Conservation (phyloP, 1,140 invertebrate species). For the Formica exsecta region DNA sequence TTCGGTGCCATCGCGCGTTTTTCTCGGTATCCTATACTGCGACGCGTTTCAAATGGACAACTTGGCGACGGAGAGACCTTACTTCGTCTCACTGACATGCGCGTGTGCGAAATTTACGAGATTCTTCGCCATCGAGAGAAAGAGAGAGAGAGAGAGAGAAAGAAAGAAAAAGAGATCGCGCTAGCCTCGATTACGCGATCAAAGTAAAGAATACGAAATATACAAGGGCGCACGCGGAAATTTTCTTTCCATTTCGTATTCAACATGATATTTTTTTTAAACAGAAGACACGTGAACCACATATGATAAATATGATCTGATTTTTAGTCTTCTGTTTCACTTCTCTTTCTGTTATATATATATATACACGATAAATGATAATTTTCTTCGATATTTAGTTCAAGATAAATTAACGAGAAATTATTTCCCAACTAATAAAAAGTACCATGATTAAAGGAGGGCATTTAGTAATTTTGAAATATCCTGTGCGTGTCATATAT, state of each 20-base stretch:
- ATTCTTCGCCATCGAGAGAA: constrained; percentile 41
- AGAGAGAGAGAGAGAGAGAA: constrained; percentile 8
- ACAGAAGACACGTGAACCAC: not conserved
- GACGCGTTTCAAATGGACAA: constrained; percentile 78
- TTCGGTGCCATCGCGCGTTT: constrained; percentile 58
- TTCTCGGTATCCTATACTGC: constrained; percentile 52
- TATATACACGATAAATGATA: too few relatives aligned
- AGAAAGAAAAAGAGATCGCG: constrained; percentile 59
- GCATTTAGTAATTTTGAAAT: too few relatives aligned
- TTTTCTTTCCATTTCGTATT: not conserved
- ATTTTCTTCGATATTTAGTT: too few relatives aligned
- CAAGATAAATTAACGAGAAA: too few relatives aligned
- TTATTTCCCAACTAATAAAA: too few relatives aligned
- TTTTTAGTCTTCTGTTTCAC: too few relatives aligned
- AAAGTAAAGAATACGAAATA: constrained; percentile 46
- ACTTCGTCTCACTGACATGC: constrained; percentile 65
- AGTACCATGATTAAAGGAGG: too few relatives aligned
- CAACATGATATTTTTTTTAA: not conserved
- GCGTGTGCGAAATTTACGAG: constrained; percentile 77
- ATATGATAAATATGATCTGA: not conserved
- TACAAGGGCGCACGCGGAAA: not conserved
- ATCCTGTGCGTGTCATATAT: too few relatives aligned
- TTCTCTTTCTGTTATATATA: too few relatives aligned
- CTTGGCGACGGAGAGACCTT: constrained; percentile 76
- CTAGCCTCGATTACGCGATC: constrained; percentile 78